A percentile compares a stretch with the other conserved stretches of the same genome.
phyloP scores from a whole-genome alignment of 1,140 invertebrate species.

The Vanessa tameamea region DNA sequence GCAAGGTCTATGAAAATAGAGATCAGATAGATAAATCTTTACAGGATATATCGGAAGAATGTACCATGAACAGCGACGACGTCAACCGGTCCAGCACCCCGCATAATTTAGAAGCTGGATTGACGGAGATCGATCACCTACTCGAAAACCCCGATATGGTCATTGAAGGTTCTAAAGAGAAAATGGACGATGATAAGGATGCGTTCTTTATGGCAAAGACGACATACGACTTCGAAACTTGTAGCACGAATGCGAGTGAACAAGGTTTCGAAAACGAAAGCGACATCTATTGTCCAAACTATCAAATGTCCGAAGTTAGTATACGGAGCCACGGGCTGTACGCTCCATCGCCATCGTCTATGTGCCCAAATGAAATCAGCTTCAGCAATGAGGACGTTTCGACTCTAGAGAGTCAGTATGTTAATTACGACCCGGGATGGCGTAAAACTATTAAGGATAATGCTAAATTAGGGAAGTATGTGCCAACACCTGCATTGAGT shows the following conservation, averaged over 20 bases:
- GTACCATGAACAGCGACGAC: slow-evolving; percentile 71
- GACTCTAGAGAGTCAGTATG: slow-evolving; percentile 75
- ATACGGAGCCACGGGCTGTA: slow-evolving; percentile 83
- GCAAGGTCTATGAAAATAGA: slow-evolving; percentile 56
- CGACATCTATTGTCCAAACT: slow-evolving; percentile 82
- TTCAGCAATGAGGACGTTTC: slow-evolving; percentile 78
- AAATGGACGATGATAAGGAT: slow-evolving; percentile 68
- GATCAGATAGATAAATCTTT: slow-evolving; percentile 64
- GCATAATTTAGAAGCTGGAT: slow-evolving; percentile 47
- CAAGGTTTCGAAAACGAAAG: slow-evolving; percentile 81
- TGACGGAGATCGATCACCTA: slow-evolving; percentile 58
- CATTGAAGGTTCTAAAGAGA: slow-evolving; percentile 56
- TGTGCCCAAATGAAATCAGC: slow-evolving; percentile 79
- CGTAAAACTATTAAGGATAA: slow-evolving; percentile 74
- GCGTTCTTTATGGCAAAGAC: slow-evolving; percentile 72
- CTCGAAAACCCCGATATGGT: slow-evolving; percentile 52
- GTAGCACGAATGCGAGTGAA: slow-evolving; percentile 76
- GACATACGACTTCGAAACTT: slow-evolving; percentile 79
- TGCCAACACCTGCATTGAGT: slow-evolving; percentile 71
- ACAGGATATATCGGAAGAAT: slow-evolving; percentile 74
- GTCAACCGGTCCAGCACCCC: slow-evolving; percentile 61
- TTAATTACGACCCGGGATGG: slow-evolving; percentile 76
- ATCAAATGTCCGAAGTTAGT: slow-evolving; percentile 83
- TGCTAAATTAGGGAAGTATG: slow-evolving; percentile 72
- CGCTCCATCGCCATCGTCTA: slow-evolving; percentile 80